phyloP scores from a whole-genome alignment of 2,113 vertebrate genomes.

The Brachyhypopomus gauderio region DNA sequence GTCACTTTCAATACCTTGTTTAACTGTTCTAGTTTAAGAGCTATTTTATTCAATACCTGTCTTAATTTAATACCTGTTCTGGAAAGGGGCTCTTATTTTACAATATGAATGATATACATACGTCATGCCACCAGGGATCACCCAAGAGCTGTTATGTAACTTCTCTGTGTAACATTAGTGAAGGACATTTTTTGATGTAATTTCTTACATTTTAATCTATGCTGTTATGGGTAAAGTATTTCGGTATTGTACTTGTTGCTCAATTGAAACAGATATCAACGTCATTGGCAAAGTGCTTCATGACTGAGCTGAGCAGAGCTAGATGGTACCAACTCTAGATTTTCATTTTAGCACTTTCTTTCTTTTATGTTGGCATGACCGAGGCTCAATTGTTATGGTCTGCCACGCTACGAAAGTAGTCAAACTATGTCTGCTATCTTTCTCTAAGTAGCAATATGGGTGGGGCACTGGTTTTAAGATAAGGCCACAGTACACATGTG shows the following conservation, averaged over 20 bases:
- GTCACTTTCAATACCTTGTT: too few species aligned
- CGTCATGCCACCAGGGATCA: background rate
- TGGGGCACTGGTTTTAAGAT: constrained; percentile 17
- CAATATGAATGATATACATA: background rate
- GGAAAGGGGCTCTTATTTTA: too few species aligned
- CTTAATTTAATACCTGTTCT: too few species aligned
- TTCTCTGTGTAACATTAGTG: background rate
- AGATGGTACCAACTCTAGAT: background rate
- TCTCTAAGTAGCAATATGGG: background rate
- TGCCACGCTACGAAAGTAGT: background rate
- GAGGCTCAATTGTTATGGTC: background rate
- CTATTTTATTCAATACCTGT: too few species aligned
- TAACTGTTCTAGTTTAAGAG: too few species aligned
- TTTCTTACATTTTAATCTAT: too few species aligned
- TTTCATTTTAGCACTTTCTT: background rate
- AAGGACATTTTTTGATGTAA: too few species aligned
- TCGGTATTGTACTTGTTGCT: background rate
- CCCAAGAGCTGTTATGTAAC: background rate
- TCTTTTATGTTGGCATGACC: background rate
- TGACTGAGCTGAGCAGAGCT: background rate
- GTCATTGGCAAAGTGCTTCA: too few species aligned
- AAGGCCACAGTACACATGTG: background rate
- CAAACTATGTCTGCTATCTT: background rate
- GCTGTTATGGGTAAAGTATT: background rate
- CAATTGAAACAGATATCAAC: background rate